Evolutionary conservation across 2,113 vertebrate genomes (phyloP), one percentile per base, ranked within the genome.

Genomic region (Caranx melampygus): DNA sequence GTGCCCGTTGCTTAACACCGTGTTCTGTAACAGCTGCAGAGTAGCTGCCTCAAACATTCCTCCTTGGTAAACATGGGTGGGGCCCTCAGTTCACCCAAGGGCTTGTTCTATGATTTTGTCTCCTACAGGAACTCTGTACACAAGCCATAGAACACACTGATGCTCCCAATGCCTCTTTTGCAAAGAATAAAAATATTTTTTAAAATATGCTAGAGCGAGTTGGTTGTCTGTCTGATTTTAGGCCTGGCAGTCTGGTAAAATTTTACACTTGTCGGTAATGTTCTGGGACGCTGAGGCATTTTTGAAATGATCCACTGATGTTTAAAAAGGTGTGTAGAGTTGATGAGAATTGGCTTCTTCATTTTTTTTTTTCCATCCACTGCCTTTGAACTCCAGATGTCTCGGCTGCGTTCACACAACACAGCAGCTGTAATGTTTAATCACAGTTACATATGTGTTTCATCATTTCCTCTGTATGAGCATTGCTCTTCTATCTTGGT

Each of bases 11-110:
- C 91, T 91, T 77, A 55, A 75, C 82, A 87, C 78, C 20, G 66
- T 84, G 79, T 88, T 90, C 81, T 89, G 88, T 80, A 89, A 83
- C 89, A 88, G 90, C 89, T 91, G 91, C 84, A 20, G 84, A 87
- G 89, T 85, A 84, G 87, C 89, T 79, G 89, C 88, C 85, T 90
- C 79, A 89, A 93, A 94, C 94, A 93, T 94, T 94, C 92, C 94
- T 93, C 81, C 88, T 91, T 42, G 78, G 86, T 90, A 92, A 92
- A 92, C 88, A 91, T 90, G 92, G 94, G 92, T 91, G 93, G 86
- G 86, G 92, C 89, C 84, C 85, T 87, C 81, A 42, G 82, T 81
- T 89, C 84, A 88, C 84, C 71, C 86, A 82, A 90, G 93, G 90
- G 89, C 88, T 82, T 84, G 86, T 90, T 92, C 87, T 88, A 68